phyloP scores from a whole-genome alignment of 1,140 invertebrate species.

The Cepaea nemoralis region DNA sequence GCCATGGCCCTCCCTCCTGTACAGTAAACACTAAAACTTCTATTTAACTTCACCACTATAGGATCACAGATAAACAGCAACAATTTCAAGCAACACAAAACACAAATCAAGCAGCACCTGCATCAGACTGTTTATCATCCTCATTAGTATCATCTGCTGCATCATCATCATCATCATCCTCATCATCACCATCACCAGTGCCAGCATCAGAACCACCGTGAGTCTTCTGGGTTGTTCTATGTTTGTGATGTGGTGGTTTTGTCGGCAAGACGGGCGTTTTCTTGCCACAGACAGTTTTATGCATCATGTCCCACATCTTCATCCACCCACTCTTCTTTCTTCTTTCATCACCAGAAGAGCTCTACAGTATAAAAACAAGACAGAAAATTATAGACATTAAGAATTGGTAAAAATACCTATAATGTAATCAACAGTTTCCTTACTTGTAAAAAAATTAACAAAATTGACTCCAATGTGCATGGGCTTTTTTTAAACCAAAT shows the following conservation, averaged over 20 bases:
- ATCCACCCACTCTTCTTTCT: slow-evolving; percentile 64
- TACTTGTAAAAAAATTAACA: too few species aligned
- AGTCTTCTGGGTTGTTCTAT: background rate
- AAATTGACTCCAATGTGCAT: too few species aligned
- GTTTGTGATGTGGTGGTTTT: background rate
- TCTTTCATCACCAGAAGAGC: slow-evolving; percentile 14
- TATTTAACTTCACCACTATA: too few species aligned
- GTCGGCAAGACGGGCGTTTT: slow-evolving; percentile 29
- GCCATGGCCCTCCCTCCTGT: too few species aligned
- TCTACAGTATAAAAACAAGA: background rate
- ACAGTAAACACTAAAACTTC: too few species aligned
- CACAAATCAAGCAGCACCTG: background rate
- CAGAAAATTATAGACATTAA: too few species aligned
- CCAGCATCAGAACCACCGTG: background rate
- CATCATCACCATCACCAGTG: background rate
- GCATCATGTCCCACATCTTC: slow-evolving; percentile 73
- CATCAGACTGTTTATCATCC: background rate
- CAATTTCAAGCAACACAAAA: too few species aligned
- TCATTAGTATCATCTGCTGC: slow-evolving; percentile 4
- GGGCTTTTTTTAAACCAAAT: too few species aligned
- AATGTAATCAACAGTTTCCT: too few species aligned
- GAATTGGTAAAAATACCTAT: too few species aligned
- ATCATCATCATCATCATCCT: slow-evolving; percentile 17
- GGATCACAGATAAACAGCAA: too few species aligned
- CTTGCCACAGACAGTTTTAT: slow-evolving; percentile 73